These are phyloP conservation scores for Orchesellides sinensis DNA, from an alignment of 2,888 invertebrate genomes.

Conservation along the genomic window DNA sequence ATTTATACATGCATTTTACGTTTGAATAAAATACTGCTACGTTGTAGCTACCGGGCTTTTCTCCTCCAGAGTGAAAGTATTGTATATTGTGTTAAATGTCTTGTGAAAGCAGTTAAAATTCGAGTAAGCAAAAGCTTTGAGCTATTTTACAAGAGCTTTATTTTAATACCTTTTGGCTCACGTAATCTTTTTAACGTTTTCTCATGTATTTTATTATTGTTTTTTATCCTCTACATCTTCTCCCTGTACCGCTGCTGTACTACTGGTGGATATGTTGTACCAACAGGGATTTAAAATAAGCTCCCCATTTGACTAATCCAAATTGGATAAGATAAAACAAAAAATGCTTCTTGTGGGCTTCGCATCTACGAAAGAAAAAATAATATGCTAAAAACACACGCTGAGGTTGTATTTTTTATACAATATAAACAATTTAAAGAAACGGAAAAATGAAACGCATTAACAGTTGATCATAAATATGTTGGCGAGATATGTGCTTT, in stretches of 20 bases:
- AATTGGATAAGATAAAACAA: slow-evolving; percentile 40
- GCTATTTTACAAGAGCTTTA: slow-evolving; percentile 38
- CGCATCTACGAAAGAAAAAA: neutral
- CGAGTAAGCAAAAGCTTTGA: slow-evolving; percentile 27
- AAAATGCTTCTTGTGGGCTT: neutral
- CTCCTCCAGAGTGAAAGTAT: slow-evolving; percentile 7
- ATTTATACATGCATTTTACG: too few species aligned
- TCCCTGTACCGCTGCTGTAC: neutral
- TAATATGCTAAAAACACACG: neutral
- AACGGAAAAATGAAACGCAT: slow-evolving; percentile 13
- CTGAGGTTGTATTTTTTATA: neutral
- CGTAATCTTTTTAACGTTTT: slow-evolving; percentile 33
- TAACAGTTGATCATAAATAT: slow-evolving; percentile 38
- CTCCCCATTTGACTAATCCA: slow-evolving; percentile 45
- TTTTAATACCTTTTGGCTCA: slow-evolving; percentile 38
- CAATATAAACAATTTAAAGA: neutral
- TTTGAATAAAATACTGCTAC: too few species aligned
- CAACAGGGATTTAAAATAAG: neutral
- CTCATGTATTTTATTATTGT: slow-evolving; percentile 31
- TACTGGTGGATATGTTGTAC: neutral
- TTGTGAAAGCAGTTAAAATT: slow-evolving; percentile 43
- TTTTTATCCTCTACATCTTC: neutral
- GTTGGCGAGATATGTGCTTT: neutral
- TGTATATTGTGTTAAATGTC: slow-evolving; percentile 38
- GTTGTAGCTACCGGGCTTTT: too few species aligned